Conservation (phyloP, 35 echinoderm and acorn worm species). For the Anneissia japonica region DNA sequence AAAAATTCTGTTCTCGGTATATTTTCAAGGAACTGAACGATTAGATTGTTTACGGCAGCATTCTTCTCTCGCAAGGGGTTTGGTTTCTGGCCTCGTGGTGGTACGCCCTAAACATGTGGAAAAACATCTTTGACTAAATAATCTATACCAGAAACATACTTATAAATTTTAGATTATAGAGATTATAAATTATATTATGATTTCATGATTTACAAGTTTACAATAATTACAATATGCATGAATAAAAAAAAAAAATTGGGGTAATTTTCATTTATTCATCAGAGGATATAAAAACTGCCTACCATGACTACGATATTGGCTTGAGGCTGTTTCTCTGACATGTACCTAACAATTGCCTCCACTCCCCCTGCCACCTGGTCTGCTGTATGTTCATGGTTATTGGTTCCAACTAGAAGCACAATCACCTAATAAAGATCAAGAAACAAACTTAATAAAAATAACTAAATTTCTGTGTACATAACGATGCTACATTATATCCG, state of each 20-base stretch:
- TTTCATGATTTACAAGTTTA: neutral
- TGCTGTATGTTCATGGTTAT: conserved; percentile 83
- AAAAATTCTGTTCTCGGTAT: conserved; percentile 53
- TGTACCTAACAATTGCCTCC: conserved; percentile 63
- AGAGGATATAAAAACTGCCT: conserved; percentile 15
- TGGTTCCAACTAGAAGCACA: conserved; percentile 79
- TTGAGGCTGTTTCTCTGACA: conserved; percentile 55
- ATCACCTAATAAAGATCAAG: conserved; percentile 40
- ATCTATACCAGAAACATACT: neutral
- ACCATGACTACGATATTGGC: conserved; percentile 72
- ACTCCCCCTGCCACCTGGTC: conserved; percentile 63
- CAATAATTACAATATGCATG: neutral
- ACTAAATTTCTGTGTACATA: too few relatives aligned
- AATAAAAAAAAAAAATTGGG: neutral
- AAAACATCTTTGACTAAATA: conserved; percentile 3
- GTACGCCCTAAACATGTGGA: conserved; percentile 46
- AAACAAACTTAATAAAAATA: neutral
- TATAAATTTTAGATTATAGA: neutral
- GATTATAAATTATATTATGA: neutral
- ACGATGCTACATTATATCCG: too few relatives aligned
- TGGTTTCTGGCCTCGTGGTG: conserved; percentile 64
- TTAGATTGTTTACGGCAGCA: conserved; percentile 41
- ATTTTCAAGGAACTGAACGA: conserved; percentile 34
- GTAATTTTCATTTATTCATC: neutral
- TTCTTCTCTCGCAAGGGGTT: conserved; percentile 79